A percentile compares a stretch with the other conserved stretches of the same genome.
Evolutionary conservation across 2,888 invertebrate species (phyloP).

Genomic region (Leucophenga montana): DNA sequence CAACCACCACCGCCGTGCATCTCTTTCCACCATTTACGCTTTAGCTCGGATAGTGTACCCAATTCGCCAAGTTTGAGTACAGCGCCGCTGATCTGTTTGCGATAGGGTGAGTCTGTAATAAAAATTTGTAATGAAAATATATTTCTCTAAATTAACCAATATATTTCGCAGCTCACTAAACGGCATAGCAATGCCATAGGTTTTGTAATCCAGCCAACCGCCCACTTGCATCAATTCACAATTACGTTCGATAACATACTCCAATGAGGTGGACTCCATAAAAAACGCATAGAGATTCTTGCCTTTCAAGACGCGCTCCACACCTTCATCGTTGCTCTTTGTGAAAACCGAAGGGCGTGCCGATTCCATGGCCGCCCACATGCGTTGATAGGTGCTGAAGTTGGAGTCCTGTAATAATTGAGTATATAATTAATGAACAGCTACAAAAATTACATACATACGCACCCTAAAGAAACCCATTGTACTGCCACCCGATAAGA

Average conservation of each 20-base stretch:
- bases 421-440: slow-evolving; percentile 45
- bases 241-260: slow-evolving; percentile 89
- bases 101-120: slow-evolving; percentile 80
- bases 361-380: slow-evolving; percentile 94
- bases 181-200: slow-evolving; percentile 94
- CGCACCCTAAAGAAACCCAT: slow-evolving; percentile 89
- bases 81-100: slow-evolving; percentile 88
- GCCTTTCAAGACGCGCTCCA: slow-evolving; percentile 85
- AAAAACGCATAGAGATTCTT: slow-evolving; percentile 92
- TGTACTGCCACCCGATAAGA: slow-evolving; percentile 91
- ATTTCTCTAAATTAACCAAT: background rate
- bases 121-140: background rate
- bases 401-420: slow-evolving; percentile 82
- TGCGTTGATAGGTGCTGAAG: slow-evolving; percentile 89
- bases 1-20: slow-evolving; percentile 74
- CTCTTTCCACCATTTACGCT: slow-evolving; percentile 94
- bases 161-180: slow-evolving; percentile 79
- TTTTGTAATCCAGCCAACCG: slow-evolving; percentile 88
- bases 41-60: slow-evolving; percentile 84
- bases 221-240: slow-evolving; percentile 90
- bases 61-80: slow-evolving; percentile 93
- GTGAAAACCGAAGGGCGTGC: slow-evolving; percentile 88
- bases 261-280: slow-evolving; percentile 96
- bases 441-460: background rate
- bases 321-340: slow-evolving; percentile 87